A percentile compares a stretch with the other conserved stretches of the same genome.
Evolutionary conservation across 2,888 invertebrate genomes (phyloP).

Genomic region (Unio pictorum): DNA sequence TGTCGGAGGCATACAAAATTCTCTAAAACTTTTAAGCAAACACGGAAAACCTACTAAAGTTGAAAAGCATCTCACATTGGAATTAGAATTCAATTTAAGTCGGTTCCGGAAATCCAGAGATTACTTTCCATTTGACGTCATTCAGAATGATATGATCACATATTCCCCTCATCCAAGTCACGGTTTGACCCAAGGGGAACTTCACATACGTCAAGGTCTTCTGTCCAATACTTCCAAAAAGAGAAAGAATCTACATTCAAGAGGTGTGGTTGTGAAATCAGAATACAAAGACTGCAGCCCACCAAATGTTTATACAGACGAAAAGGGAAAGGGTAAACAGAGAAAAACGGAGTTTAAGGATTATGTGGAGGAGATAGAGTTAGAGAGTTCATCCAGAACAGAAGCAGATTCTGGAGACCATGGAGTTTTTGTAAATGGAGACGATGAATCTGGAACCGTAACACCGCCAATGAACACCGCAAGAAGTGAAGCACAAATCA

Average conservation of each 20-base stretch:
- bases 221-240: constrained; percentile 32
- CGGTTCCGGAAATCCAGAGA: constrained; percentile 49
- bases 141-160: constrained; percentile 37
- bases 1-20: constrained; percentile 53
- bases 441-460: too few species aligned
- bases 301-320: too few species aligned
- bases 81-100: constrained; percentile 49
- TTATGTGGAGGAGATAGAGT: too few species aligned
- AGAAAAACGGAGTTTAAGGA: too few species aligned
- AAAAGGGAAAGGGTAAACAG: too few species aligned
- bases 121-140: constrained; percentile 45
- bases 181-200: constrained; percentile 44
- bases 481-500: too few species aligned
- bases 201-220: constrained; percentile 33
- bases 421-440: too few species aligned
- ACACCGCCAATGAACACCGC: too few species aligned
- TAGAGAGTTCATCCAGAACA: too few species aligned
- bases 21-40: constrained; percentile 47
- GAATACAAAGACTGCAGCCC: not conserved
- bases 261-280: constrained; percentile 14
- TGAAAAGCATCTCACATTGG: constrained; percentile 49
- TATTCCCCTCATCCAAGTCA: constrained; percentile 36
- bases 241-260: constrained; percentile 10
- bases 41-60: constrained; percentile 50
- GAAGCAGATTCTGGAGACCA: too few species aligned